phyloP scores from a whole-genome alignment of 2,888 invertebrate genomes.

The Tetanocera ferruginea region DNA sequence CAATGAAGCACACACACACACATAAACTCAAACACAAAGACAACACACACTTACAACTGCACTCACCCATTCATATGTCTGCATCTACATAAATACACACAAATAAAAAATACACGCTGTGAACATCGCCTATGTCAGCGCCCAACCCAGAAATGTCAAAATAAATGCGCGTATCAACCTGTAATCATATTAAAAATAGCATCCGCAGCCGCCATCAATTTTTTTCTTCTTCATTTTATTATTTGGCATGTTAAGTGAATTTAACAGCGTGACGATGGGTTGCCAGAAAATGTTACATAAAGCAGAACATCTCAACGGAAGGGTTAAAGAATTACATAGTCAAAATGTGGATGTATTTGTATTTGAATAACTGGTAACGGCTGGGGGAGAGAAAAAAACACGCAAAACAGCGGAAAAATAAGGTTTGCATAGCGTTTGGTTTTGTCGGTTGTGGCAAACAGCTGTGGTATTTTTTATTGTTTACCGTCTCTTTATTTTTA shows the following conservation, averaged over 20 bases:
- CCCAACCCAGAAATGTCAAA: not conserved
- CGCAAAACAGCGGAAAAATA: too few relatives aligned
- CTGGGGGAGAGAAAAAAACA: too few relatives aligned
- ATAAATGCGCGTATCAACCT: constrained; percentile 2
- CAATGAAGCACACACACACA: not conserved
- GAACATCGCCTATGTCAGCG: not conserved
- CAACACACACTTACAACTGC: not conserved
- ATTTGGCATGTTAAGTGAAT: not conserved
- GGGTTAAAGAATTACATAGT: too few relatives aligned
- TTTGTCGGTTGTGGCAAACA: too few relatives aligned
- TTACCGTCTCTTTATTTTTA: too few relatives aligned
- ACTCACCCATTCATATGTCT: not conserved
- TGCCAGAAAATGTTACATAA: too few relatives aligned
- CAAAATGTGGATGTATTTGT: too few relatives aligned
- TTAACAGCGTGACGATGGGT: not conserved
- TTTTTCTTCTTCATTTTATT: not conserved
- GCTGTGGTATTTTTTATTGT: too few relatives aligned
- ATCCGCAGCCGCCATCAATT: not conserved
- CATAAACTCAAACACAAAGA: too few relatives aligned
- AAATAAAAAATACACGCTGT: not conserved
- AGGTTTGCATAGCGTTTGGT: too few relatives aligned
- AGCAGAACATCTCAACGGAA: too few relatives aligned
- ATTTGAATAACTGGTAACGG: too few relatives aligned
- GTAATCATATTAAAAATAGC: constrained; percentile 10
- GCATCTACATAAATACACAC: not conserved